Percentiles rank a stretch among this genome's conserved stretches.
Conservation (phyloP, 2,888 invertebrate species). For the Macropis europaea region DNA sequence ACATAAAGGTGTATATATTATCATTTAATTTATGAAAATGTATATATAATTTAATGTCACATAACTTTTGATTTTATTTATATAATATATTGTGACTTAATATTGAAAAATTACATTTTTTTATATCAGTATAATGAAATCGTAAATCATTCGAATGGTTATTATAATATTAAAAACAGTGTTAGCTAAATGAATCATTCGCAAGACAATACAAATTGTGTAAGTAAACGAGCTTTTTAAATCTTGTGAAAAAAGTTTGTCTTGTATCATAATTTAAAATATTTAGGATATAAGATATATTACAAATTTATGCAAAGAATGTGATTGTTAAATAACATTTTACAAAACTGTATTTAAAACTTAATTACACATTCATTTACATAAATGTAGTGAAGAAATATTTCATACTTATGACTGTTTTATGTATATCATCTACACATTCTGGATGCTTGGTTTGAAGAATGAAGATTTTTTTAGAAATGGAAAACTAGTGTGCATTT, state of each 20-base stretch:
- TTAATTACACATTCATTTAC: constrained; percentile 35
- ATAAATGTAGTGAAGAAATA: constrained; percentile 23
- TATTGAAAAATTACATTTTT: constrained; percentile 24
- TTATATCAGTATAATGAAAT: constrained; percentile 10
- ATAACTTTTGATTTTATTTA: constrained; percentile 25
- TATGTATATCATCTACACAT: constrained; percentile 26
- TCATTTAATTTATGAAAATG: constrained; percentile 14
- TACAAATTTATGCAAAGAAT: constrained; percentile 28
- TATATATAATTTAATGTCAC: constrained; percentile 29
- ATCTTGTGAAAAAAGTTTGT: constrained; percentile 44
- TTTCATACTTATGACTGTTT: constrained; percentile 21
- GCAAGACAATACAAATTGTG: constrained; percentile 63
- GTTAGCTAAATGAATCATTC: constrained; percentile 51
- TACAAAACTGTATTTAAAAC: constrained; percentile 36
- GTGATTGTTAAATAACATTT: constrained; percentile 28
- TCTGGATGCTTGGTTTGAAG: constrained; percentile 17
- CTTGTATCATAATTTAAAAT: constrained; percentile 41
- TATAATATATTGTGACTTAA: constrained; percentile 25
- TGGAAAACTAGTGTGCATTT: constrained; percentile 24
- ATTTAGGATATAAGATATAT: constrained; percentile 39
- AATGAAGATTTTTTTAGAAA: constrained; percentile 15
- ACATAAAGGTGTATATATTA: constrained; percentile 37
- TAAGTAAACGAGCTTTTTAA: constrained; percentile 31
- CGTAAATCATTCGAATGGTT: constrained; percentile 6
- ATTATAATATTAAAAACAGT: constrained; percentile 25